A percentile compares a stretch with the other conserved stretches of the same genome.
Evolutionary conservation across 2,113 vertebrate genomes (phyloP).

Genomic region (Geococcyx californianus): DNA sequence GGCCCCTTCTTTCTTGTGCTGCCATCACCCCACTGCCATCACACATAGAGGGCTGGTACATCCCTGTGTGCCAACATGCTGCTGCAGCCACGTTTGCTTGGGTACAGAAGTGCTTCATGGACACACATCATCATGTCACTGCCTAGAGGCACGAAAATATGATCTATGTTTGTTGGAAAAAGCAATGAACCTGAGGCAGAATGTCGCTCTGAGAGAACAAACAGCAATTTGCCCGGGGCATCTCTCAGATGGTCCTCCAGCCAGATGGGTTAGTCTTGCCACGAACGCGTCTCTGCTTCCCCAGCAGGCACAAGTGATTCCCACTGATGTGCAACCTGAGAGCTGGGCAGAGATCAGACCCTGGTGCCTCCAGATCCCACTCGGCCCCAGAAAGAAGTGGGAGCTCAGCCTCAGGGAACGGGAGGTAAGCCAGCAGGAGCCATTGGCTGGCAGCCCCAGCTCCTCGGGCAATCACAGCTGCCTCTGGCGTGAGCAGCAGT

Average conservation of each 20-base stretch:
- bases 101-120: background rate
- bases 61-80: background rate
- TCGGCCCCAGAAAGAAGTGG: background rate
- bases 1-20: background rate
- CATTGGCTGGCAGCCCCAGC: background rate
- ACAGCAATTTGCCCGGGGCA: background rate
- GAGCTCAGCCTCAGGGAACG: background rate
- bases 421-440: background rate
- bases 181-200: slow-evolving; percentile 14
- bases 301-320: background rate
- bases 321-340: background rate
- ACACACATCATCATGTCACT: rapidly evolving
- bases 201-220: background rate
- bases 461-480: background rate
- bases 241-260: background rate
- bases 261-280: background rate
- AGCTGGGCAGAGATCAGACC: background rate
- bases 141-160: background rate
- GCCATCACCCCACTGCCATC: background rate
- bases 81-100: background rate
- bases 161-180: background rate
- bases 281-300: background rate
- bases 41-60: rapidly evolving
- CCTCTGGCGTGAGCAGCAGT: background rate
- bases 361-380: background rate